Evolutionary conservation across 2,113 vertebrate species (phyloP).

Genomic region (Asarcornis scutulata): DNA sequence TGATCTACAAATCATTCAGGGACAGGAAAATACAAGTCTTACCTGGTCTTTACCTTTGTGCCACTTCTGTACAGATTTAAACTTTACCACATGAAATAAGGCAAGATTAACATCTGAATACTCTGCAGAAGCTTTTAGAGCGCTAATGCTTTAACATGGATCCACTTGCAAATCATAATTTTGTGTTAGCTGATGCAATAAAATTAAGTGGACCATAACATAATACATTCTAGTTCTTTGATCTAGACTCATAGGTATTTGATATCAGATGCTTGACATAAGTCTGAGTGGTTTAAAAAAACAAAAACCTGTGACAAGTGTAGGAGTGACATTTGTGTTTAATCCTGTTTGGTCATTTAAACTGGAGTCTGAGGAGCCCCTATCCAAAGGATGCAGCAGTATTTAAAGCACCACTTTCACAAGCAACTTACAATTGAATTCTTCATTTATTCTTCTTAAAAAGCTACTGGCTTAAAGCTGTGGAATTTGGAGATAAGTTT

Average conservation of each 20-base stretch:
- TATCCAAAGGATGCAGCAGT: neutral
- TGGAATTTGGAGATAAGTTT: neutral
- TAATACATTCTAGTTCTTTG: neutral
- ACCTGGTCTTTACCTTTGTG: neutral
- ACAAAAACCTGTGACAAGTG: neutral
- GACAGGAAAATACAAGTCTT: neutral
- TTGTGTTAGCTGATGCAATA: neutral
- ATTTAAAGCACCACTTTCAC: neutral
- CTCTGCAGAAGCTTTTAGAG: neutral
- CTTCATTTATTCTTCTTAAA: neutral
- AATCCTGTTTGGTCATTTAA: neutral
- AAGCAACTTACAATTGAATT: neutral
- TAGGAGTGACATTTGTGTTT: neutral
- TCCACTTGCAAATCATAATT: neutral
- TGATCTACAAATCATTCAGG: neutral
- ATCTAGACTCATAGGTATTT: neutral
- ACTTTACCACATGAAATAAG: neutral
- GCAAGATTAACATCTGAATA: neutral
- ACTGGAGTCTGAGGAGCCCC: neutral
- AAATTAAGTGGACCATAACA: neutral
- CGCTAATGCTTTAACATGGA: neutral
- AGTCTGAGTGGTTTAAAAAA: too few species aligned
- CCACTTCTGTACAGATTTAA: neutral
- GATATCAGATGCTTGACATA: neutral
- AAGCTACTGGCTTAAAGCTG: neutral